A percentile compares a stretch with the other conserved stretches of the same genome.
Conservation (phyloP, 2,888 invertebrate genomes). For the Notocelia uddmanniana region DNA sequence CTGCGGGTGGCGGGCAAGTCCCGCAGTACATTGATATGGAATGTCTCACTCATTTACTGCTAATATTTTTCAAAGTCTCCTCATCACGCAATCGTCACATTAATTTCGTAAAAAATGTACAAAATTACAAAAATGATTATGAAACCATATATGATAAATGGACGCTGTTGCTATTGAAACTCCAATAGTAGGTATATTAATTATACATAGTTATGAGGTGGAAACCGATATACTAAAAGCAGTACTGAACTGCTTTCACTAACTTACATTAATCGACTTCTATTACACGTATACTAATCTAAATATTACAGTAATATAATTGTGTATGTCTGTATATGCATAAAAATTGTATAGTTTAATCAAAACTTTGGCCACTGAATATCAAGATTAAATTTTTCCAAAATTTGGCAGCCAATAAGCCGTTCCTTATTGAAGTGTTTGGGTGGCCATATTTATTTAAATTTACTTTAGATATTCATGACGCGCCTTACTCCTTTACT, state of each 20-base stretch:
- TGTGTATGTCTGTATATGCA: constrained; percentile 78
- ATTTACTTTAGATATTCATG: constrained; percentile 24
- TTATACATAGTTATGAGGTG: constrained; percentile 69
- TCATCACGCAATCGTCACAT: constrained; percentile 75
- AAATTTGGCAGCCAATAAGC: constrained; percentile 52
- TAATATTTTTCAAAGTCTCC: constrained; percentile 70
- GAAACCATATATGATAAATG: constrained; percentile 75
- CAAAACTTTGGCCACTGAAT: constrained; percentile 80
- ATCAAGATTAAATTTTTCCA: constrained; percentile 50
- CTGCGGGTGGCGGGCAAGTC: neutral
- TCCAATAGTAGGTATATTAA: constrained; percentile 72
- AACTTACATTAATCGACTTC: constrained; percentile 58
- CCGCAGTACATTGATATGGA: constrained; percentile 77
- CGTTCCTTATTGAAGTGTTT: constrained; percentile 54
- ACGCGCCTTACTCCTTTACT: constrained; percentile 54
- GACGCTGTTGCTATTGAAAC: constrained; percentile 71
- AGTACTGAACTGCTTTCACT: constrained; percentile 65
- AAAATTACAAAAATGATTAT: constrained; percentile 84
- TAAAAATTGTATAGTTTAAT: constrained; percentile 81
- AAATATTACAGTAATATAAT: constrained; percentile 72
- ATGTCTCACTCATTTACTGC: constrained; percentile 83
- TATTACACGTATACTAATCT: constrained; percentile 77
- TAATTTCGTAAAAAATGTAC: constrained; percentile 82
- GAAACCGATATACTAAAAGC: constrained; percentile 69
- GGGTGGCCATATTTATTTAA: constrained; percentile 24